Evolutionary conservation across 2,888 invertebrate genomes (phyloP), one percentile per base, ranked within the genome.

Genomic region (Gymnoscelis rufifasciata): DNA sequence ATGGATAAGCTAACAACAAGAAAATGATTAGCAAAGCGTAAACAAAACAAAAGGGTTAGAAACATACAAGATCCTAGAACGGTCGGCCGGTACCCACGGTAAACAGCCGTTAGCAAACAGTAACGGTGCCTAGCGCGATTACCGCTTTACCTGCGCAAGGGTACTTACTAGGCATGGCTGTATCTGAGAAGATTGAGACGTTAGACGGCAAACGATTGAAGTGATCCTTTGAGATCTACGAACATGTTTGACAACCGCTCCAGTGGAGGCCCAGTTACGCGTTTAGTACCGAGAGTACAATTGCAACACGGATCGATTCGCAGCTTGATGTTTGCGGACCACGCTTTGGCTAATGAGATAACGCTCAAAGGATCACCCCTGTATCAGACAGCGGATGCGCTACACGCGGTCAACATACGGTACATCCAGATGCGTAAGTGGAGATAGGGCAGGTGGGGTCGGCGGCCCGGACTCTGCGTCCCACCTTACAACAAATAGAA

Each of bases 361-460:
- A 41, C 38, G 30, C 38, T 38, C 42, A 42, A 50, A 13, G 39
- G 41, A 47, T 44, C 26, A 51, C 52, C 43, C 47, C 43, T 52
- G 48, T 50, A 63, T 76, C 73, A 71, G 69, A 74, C 63, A 58
- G 57, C 62, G 63, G 62, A 52, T 57, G 43, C 49, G 56, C 55
- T 43, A 24, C 64, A 60, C 66, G 64, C 66, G 56, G 67, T 68
- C 71, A 71, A 88, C 88, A 80, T 89, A 89, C 89, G 89, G 87
- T 89, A 88, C 88, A 89, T 88, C 89, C 89, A 89, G 83, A 89
- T 84, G 82, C 89, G 89, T 82, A 88, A 88, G 87, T 88, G 89
- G 81, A 89, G 88, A 74, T 87, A 89, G 73, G 89, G 88, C 88
- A 89, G 87, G 80, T 88, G 88, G 80, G 88, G 88, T 74, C 88